Conservation (phyloP, 2,888 invertebrate genomes). For the Eupithecia insigniata region DNA sequence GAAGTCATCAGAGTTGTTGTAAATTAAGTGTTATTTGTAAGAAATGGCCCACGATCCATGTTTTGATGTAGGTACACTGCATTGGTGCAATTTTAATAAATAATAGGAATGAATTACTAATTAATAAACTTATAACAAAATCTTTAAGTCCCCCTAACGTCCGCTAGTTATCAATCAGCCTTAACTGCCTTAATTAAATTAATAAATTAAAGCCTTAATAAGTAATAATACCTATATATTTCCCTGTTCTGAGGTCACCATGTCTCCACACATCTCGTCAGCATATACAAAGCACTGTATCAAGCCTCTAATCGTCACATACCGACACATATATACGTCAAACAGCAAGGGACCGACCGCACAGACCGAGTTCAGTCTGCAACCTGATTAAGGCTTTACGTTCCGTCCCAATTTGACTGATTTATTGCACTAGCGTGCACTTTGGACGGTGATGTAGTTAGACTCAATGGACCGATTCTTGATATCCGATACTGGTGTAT, state of each 20-base stretch:
- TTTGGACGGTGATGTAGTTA: slow-evolving; percentile 31
- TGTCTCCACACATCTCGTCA: not conserved
- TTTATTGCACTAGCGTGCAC: slow-evolving; percentile 21
- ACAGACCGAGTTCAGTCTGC: slow-evolving; percentile 12
- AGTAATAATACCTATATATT: too few relatives aligned
- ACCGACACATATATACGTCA: not conserved
- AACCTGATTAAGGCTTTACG: slow-evolving; percentile 26
- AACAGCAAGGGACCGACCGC: slow-evolving; percentile 6
- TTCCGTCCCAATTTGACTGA: slow-evolving; percentile 23
- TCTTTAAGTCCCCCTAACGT: not conserved
- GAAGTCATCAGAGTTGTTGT: too few relatives aligned
- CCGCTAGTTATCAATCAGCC: too few relatives aligned
- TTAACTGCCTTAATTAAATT: too few relatives aligned
- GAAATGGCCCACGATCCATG: too few relatives aligned
- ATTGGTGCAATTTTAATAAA: too few relatives aligned
- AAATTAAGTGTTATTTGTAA: too few relatives aligned
- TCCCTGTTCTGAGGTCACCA: not conserved
- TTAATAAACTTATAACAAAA: not conserved
- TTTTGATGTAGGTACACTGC: too few relatives aligned
- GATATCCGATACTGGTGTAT: slow-evolving; percentile 18
- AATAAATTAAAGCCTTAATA: too few relatives aligned
- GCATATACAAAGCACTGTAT: not conserved
- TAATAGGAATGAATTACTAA: too few relatives aligned
- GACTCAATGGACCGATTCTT: slow-evolving; percentile 11
- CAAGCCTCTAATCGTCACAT: not conserved